Conservation (phyloP, 2,797 vertebrate species). For the Macroramphosus scolopax region DNA sequence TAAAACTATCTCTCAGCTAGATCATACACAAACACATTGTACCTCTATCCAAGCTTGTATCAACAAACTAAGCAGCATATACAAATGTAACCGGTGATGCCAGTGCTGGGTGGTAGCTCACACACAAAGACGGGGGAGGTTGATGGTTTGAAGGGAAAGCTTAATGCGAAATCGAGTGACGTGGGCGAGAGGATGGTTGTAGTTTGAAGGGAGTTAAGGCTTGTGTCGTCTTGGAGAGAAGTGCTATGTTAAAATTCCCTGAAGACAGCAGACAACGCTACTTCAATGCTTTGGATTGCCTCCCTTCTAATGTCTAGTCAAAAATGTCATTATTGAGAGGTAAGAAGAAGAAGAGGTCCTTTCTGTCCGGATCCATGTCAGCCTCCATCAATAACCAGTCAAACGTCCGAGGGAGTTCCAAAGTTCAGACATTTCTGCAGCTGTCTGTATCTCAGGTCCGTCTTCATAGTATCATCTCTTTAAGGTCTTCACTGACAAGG, state of each 20-base stretch:
- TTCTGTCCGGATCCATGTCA: conserved; percentile 14
- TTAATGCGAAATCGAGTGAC: conserved; percentile 38
- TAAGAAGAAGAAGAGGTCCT: conserved; percentile 10
- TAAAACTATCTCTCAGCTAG: conserved; percentile 53
- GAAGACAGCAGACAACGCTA: conserved; percentile 68
- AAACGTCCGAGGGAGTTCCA: conserved; percentile 24
- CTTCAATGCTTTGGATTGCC: conserved; percentile 62
- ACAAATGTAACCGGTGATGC: conserved; percentile 43
- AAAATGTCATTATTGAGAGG: too few species aligned
- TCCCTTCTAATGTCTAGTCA: conserved; percentile 14
- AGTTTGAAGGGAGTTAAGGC: conserved; percentile 78
- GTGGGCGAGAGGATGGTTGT: conserved; percentile 36
- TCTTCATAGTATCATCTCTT: too few species aligned
- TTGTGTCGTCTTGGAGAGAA: conserved; percentile 68
- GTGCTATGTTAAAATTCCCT: conserved; percentile 74
- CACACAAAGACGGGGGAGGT: conserved; percentile 40
- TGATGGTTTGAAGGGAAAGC: conserved; percentile 43
- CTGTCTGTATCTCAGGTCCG: conserved; percentile 40
- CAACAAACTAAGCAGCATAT: conserved; percentile 64
- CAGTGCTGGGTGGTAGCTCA: conserved; percentile 34
- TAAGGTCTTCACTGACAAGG: conserved; percentile 19
- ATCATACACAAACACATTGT: conserved; percentile 59
- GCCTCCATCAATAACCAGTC: not conserved
- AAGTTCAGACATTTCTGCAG: conserved; percentile 25
- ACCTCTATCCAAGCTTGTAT: conserved; percentile 60